Evolutionary conservation across 2,888 invertebrate species (phyloP).

Genomic region (Dasysyrphus tricinctus): DNA sequence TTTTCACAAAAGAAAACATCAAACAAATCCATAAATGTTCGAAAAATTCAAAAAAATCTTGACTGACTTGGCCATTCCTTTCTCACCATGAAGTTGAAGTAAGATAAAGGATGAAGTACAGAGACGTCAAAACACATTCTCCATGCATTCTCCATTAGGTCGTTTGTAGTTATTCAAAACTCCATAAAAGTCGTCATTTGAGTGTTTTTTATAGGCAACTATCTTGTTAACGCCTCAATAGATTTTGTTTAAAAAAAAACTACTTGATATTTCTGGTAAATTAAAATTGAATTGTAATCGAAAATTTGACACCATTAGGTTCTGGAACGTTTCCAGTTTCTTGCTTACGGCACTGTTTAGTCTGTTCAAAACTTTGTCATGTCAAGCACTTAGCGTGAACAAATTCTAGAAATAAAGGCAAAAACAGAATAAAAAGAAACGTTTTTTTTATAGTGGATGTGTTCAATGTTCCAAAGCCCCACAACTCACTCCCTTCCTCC

Average conservation of each 20-base stretch:
- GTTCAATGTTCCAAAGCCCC: slow-evolving; percentile 16
- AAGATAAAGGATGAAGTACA: too few species aligned
- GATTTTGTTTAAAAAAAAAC: neutral
- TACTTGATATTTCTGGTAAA: neutral
- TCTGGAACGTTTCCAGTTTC: slow-evolving; percentile 15
- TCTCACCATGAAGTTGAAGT: too few species aligned
- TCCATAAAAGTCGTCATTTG: too few species aligned
- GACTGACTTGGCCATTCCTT: too few species aligned
- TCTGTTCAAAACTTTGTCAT: slow-evolving; percentile 13
- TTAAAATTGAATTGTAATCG: neutral
- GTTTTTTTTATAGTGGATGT: neutral
- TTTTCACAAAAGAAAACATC: too few species aligned
- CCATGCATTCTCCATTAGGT: too few species aligned
- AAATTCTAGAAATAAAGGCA: neutral
- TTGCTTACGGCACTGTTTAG: slow-evolving; percentile 27
- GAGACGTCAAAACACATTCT: too few species aligned
- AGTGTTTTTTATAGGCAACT: too few species aligned
- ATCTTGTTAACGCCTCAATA: neutral
- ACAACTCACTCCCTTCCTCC: neutral
- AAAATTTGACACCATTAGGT: neutral
- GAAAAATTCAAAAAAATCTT: too few species aligned
- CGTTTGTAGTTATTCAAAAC: too few species aligned
- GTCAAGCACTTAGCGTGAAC: slow-evolving; percentile 28
- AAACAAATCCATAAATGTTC: too few species aligned
- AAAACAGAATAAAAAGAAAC: slow-evolving; percentile 19